These are phyloP conservation scores for Odontocerum albicorne DNA, from an alignment of 2,888 invertebrate species.

Conservation along the genomic window DNA sequence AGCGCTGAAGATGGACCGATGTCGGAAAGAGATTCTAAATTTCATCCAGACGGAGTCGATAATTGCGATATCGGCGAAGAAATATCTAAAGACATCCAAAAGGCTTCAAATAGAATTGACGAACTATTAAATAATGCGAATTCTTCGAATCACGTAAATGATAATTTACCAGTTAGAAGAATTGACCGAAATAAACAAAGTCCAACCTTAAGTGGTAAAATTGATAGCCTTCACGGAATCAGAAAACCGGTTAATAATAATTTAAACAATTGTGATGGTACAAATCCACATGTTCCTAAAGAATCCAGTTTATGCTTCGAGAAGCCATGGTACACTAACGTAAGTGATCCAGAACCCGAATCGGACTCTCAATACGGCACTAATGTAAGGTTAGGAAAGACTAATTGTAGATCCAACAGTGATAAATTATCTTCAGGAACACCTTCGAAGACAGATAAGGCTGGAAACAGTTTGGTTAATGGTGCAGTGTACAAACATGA, in stretches of 20 bases:
- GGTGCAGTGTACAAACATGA: neutral
- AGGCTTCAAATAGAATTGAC: constrained; percentile 60
- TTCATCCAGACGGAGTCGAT: constrained; percentile 58
- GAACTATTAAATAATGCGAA: constrained; percentile 52
- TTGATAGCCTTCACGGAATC: constrained; percentile 60
- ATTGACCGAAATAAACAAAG: constrained; percentile 38
- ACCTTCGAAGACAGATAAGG: constrained; percentile 35
- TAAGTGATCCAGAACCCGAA: constrained; percentile 56
- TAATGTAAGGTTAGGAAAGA: constrained; percentile 42
- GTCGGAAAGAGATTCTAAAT: constrained; percentile 46
- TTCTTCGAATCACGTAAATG: constrained; percentile 43
- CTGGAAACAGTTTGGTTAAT: neutral
- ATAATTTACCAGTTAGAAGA: constrained; percentile 44
- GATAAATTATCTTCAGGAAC: constrained; percentile 45
- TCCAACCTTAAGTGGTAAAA: constrained; percentile 57
- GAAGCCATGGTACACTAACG: constrained; percentile 58
- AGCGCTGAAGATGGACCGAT: constrained; percentile 42
- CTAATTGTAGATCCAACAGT: constrained; percentile 50
- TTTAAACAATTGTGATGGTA: neutral
- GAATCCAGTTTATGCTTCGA: constrained; percentile 40
- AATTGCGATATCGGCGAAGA: constrained; percentile 58
- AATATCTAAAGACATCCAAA: constrained; percentile 59
- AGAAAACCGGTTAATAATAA: constrained; percentile 47
- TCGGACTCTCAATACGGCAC: constrained; percentile 43
- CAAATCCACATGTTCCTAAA: constrained; percentile 3